Base-by-base conservation (phyloP, 2,113 vertebrate genomes). In the Leucosticte australis region DNA sequence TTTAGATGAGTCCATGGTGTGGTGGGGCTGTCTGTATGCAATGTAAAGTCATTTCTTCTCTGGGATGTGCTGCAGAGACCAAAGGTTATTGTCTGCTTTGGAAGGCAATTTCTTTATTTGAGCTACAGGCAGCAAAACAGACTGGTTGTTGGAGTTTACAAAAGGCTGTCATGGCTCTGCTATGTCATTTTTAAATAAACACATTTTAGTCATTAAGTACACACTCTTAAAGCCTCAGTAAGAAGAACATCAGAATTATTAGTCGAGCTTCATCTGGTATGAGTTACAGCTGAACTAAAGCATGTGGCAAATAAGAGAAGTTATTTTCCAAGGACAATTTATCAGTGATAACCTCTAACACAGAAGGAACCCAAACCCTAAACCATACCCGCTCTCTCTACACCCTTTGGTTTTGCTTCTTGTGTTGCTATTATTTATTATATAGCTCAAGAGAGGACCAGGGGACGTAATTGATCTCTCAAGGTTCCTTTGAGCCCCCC, bases 141-240 rank as follows among this genome's bases (percentile, higher is more conserved):
- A 33, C 37, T 44, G 50, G 20, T 30, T 88, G 62, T 42, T 90
- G 71, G 90, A 92, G 76, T 89, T 93, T 81, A 70, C 52, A 93
- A 52, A 93, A 88, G 56, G 8, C 75, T 88, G 68, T 94, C 71
- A 92, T 70, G 89, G 76, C 52, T 90, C 56, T 92, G 88, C 94
- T 93, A 89, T 94, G 93, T 60, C 65, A 70, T 94, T 92, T 92
- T 92, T 33, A 97, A 95, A 96, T 83, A 95, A 95, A 88, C 94
- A 95, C 47, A 14, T 92, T 93, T 96, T 83, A 94, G 82, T 93
- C 94, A 90, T 93, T 93, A 95, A 97, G 74, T 83, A 90, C 37
- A 73, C 92, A 81, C 76, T 83, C 76, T 83, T 81, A 71, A 86
- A 77, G 64, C 68, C 60, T 83, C 71, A 83, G 47, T 64, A 71